Percentiles rank a stretch among this genome's conserved stretches.
These are phyloP conservation scores for Notodonta dromedarius DNA, from an alignment of 2,888 invertebrate genomes.

Conservation along the genomic window DNA sequence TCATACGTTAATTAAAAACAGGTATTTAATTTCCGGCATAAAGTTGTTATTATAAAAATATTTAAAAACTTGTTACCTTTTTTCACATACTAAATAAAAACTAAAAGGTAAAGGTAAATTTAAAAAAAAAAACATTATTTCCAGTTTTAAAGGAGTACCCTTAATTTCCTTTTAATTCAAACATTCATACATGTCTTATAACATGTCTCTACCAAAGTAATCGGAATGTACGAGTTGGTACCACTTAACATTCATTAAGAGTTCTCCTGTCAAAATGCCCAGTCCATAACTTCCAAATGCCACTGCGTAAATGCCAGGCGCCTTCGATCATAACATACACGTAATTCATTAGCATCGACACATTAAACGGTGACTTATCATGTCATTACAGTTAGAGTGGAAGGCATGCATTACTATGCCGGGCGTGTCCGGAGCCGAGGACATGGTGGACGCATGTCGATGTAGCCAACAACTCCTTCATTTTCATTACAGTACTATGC, in stretches of 20 bases:
- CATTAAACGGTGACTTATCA: slow-evolving; percentile 37
- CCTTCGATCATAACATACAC: slow-evolving; percentile 35
- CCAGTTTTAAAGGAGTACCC: too few relatives aligned
- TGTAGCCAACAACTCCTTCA: slow-evolving; percentile 29
- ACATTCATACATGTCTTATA: not conserved
- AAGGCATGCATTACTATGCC: slow-evolving; percentile 33
- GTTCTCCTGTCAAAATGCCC: slow-evolving; percentile 1
- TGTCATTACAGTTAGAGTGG: slow-evolving; percentile 39
- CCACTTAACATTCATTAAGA: slow-evolving; percentile 1
- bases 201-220: not conserved
- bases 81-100: too few relatives aligned
- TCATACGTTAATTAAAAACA: too few relatives aligned
- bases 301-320: slow-evolving; percentile 30
- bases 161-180: too few relatives aligned
- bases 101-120: too few relatives aligned
- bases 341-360: slow-evolving; percentile 29
- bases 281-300: slow-evolving; percentile 16
- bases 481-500: slow-evolving; percentile 3
- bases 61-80: too few relatives aligned
- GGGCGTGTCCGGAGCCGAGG: slow-evolving; percentile 31
- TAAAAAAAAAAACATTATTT: too few relatives aligned
- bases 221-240: not conserved
- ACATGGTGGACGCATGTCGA: slow-evolving; percentile 36
- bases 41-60: too few relatives aligned
- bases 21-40: too few relatives aligned